Evolutionary conservation across 2,888 invertebrate genomes (phyloP), one percentile per base, ranked within the genome.

Genomic region (Chrysolina haemoptera): DNA sequence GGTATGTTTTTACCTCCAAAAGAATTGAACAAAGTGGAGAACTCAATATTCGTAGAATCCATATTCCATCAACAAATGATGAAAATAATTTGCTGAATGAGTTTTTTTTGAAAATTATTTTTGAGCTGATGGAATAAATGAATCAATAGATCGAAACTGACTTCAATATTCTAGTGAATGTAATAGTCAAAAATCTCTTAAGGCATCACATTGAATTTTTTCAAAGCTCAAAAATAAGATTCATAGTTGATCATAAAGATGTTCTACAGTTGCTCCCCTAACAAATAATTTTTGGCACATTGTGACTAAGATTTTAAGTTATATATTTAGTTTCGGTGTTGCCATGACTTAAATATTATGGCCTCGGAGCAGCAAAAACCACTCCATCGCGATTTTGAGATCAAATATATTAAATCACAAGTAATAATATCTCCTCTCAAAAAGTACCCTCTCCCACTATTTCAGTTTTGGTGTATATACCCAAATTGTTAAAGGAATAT

Each of bases 261-360:
- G 12, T 55, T 55, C 55, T 14, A 59, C 59, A 27, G 22, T 62
- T 41, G 50, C 62, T 70, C 67, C 66, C 62, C 27, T 65, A 62
- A 35, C 16, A 53, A 50, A 50, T 46, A 63, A 40, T 53, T 73
- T 79, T 79, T 79, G 79, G 79, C 79, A 79, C 79, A 68, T 79
- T 70, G 79, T 79, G 79, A 79, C 77, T 78, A 67, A 53, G 16
- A 18, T 27, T 65, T 65, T 46, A 48, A 20, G n/a, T 46, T 27
- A 48, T 11, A 4, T 22, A 48, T 65, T 18, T n/a, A 65, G 12
- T 65, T 22, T 41, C 16, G 14, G n/a, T 14, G 20, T 46, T 9
- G 9, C 65, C 46, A 27, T 11, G 50, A 50, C 22, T 20, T 48
- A 35, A 10, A 48, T 27, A 43, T 27, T 14, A 66, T 66, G 18